These are phyloP conservation scores for Grus americana DNA, from an alignment of 2,113 vertebrate genomes.

Conservation along the genomic window DNA sequence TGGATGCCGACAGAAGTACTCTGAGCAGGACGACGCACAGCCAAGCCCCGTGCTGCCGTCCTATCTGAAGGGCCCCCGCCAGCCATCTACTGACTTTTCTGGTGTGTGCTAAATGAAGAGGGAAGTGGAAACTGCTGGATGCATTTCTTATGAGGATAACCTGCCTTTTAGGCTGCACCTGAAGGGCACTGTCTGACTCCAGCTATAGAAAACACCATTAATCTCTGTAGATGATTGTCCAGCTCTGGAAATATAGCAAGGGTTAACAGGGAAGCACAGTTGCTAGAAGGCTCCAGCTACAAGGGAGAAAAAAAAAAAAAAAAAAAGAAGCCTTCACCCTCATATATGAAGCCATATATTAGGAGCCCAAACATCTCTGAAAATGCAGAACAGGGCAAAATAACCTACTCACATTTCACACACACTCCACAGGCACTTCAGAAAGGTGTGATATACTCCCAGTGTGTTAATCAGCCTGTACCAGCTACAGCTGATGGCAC, in stretches of 20 bases:
- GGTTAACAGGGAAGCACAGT: not conserved
- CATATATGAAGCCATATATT: not conserved
- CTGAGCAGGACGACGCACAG: rapidly evolving
- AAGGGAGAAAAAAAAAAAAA: not conserved
- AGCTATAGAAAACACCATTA: not conserved
- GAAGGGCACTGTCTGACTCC: not conserved
- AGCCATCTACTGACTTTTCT: not conserved
- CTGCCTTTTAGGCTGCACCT: not conserved
- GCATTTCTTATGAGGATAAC: not conserved
- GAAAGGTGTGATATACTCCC: not conserved
- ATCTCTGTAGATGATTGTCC: not conserved
- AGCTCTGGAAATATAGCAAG: not conserved
- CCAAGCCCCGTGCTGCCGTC: not conserved
- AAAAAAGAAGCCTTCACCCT: not conserved
- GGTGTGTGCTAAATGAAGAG: not conserved
- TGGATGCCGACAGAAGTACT: not conserved
- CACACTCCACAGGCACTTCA: not conserved
- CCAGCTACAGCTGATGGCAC: not conserved
- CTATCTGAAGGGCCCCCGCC: not conserved
- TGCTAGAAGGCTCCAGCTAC: not conserved
- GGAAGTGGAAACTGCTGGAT: not conserved
- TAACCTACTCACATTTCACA: not conserved
- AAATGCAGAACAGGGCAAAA: not conserved
- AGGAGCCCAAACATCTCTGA: not conserved
- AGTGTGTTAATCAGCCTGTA: not conserved